These are phyloP conservation scores for Oryzias curvinotus DNA, from an alignment of 2,113 vertebrate genomes.

Conservation along the genomic window DNA sequence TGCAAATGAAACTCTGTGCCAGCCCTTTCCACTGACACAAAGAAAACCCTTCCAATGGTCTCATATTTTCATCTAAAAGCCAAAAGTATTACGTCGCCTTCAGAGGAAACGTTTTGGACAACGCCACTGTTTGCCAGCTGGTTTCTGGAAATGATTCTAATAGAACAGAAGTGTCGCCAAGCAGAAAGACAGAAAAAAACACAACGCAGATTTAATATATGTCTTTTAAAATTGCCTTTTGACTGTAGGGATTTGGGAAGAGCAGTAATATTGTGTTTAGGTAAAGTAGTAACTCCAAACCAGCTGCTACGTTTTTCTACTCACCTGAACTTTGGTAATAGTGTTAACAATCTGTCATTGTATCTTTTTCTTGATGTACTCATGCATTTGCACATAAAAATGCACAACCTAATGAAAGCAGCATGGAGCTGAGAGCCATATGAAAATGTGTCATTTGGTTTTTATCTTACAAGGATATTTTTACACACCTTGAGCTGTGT, in stretches of 20 bases:
- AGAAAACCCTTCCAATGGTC: slow-evolving; percentile 13
- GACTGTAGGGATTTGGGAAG: slow-evolving; percentile 22
- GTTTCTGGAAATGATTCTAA: slow-evolving; percentile 76
- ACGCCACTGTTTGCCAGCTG: slow-evolving; percentile 80
- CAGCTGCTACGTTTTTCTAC: slow-evolving; percentile 67
- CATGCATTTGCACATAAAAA: slow-evolving; percentile 56
- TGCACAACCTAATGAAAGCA: slow-evolving; percentile 45
- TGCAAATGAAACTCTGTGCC: slow-evolving; percentile 66
- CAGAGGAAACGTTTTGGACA: slow-evolving; percentile 55
- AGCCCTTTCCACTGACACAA: slow-evolving; percentile 34
- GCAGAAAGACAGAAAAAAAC: slow-evolving; percentile 22
- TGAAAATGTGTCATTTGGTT: slow-evolving; percentile 36
- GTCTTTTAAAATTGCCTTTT: slow-evolving; percentile 44
- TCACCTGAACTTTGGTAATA: slow-evolving; percentile 45
- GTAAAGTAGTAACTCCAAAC: slow-evolving; percentile 39
- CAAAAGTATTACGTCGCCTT: slow-evolving; percentile 36
- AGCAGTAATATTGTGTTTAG: slow-evolving; percentile 20
- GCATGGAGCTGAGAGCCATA: slow-evolving; percentile 65
- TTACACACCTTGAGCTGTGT: too few relatives aligned
- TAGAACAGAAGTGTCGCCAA: slow-evolving; percentile 39
- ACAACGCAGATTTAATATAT: slow-evolving; percentile 68
- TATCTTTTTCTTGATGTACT: slow-evolving; percentile 38
- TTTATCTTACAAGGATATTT: slow-evolving; percentile 22
- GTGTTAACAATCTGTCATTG: slow-evolving; percentile 37
- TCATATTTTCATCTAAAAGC: slow-evolving; percentile 41